phyloP scores from a whole-genome alignment of 2,113 vertebrate genomes.

The Oncorhynchus nerka region DNA sequence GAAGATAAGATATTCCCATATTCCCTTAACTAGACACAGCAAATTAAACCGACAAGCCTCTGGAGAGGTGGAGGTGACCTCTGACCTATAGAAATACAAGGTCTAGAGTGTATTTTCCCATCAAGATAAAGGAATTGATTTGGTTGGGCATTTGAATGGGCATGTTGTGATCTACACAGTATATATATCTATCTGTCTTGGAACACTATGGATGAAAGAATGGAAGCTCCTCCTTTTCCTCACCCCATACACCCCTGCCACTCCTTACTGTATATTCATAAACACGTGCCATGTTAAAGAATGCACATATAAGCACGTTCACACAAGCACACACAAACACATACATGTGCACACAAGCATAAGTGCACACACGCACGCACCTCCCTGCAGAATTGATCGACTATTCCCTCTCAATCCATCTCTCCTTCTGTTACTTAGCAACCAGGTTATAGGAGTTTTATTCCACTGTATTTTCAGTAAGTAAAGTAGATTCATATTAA shows the following conservation, averaged over 20 bases:
- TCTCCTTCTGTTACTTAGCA: slow-evolving; percentile 80
- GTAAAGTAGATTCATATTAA: slow-evolving; percentile 49
- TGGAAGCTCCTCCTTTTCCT: not conserved
- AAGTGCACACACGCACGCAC: slow-evolving; percentile 39
- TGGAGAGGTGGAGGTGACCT: slow-evolving; percentile 28
- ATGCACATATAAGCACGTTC: too few species aligned
- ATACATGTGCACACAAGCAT: too few species aligned
- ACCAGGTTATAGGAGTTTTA: slow-evolving; percentile 70
- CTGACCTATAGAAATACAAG: slow-evolving; percentile 26
- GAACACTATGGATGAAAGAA: not conserved
- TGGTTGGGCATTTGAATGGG: too few species aligned
- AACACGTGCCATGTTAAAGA: not conserved
- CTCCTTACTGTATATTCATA: not conserved
- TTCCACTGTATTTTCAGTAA: slow-evolving; percentile 57
- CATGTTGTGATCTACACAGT: not conserved
- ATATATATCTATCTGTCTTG: not conserved
- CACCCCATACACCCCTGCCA: not conserved
- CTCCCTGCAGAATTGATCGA: slow-evolving; percentile 74
- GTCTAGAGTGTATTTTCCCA: not conserved
- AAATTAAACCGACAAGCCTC: slow-evolving; percentile 41
- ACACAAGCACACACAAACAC: too few species aligned
- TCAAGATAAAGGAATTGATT: not conserved
- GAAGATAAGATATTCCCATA: slow-evolving; percentile 52
- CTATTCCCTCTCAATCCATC: slow-evolving; percentile 77
- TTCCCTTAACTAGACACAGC: slow-evolving; percentile 29